Percentiles rank a stretch among this genome's conserved stretches.
These are phyloP conservation scores for Caprella mutica DNA, from an alignment of 2,888 invertebrate species.

Conservation along the genomic window DNA sequence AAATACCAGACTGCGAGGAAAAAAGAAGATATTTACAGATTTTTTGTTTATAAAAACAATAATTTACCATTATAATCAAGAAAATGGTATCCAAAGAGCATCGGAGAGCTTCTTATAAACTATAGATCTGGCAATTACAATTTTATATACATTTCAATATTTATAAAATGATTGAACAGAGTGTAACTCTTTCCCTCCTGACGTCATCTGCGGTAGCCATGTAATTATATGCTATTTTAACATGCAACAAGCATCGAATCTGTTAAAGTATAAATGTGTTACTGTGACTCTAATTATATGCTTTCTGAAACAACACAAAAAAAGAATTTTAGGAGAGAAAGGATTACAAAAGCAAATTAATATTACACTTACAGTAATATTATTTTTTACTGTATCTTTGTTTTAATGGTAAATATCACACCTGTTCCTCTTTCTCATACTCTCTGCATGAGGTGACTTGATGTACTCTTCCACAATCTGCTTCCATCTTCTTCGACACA, in stretches of 20 bases:
- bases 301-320: no score
- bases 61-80: background rate
- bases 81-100: background rate
- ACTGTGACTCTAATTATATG: no score
- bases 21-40: background rate
- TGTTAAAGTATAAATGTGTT: no score
- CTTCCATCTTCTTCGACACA: slow-evolving; percentile 82
- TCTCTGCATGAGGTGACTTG: slow-evolving; percentile 84
- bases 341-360: no score
- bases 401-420: no score
- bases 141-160: background rate
- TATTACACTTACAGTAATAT: no score
- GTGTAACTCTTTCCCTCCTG: no score
- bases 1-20: slow-evolving; percentile 57
- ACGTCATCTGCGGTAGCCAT: no score
- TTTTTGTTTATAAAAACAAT: background rate
- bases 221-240: no score
- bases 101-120: background rate
- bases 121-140: background rate
- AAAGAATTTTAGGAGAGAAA: no score
- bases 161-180: background rate
- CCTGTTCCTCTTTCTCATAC: slow-evolving; percentile 84
- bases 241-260: no score
- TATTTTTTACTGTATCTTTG: no score
- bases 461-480: slow-evolving; percentile 90